These are phyloP conservation scores for Brachyhypopomus gauderio DNA, from an alignment of 2,113 vertebrate species.

Conservation along the genomic window DNA sequence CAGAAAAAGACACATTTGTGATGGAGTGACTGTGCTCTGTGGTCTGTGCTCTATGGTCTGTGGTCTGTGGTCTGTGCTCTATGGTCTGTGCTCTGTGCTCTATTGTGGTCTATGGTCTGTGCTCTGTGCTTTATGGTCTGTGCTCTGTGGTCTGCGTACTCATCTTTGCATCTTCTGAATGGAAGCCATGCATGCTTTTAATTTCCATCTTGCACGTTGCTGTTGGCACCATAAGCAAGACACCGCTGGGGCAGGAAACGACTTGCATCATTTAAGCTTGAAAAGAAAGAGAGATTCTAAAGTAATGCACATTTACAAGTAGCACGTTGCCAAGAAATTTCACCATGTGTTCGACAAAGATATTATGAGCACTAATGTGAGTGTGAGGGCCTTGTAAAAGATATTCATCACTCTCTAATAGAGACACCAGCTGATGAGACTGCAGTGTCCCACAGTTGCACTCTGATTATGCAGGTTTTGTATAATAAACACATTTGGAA, in stretches of 20 bases:
- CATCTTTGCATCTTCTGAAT: neutral
- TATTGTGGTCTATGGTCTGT: no score
- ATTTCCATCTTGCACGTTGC: neutral
- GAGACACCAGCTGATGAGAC: no score
- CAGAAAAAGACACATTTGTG: slow-evolving; percentile 13
- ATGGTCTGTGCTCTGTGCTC: no score
- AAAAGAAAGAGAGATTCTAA: neutral
- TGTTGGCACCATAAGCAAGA: neutral
- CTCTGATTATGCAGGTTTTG: no score
- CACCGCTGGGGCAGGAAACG: neutral
- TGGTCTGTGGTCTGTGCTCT: no score
- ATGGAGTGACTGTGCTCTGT: neutral
- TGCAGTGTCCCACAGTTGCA: no score
- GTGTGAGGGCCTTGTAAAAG: neutral
- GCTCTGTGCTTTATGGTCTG: no score
- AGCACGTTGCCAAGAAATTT: slow-evolving; percentile 9
- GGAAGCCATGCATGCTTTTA: neutral
- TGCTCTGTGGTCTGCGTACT: neutral
- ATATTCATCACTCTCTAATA: no score
- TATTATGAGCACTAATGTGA: neutral
- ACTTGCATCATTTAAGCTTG: slow-evolving; percentile 16
- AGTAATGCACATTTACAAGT: slow-evolving; percentile 13
- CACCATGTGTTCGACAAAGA: slow-evolving; percentile 10
- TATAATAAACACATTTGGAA: no score
- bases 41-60: no score